These are phyloP conservation scores for Theonella swinhoei DNA, from an alignment of 37 sponge, comb jelly and placozoan species.

Conservation along the genomic window DNA sequence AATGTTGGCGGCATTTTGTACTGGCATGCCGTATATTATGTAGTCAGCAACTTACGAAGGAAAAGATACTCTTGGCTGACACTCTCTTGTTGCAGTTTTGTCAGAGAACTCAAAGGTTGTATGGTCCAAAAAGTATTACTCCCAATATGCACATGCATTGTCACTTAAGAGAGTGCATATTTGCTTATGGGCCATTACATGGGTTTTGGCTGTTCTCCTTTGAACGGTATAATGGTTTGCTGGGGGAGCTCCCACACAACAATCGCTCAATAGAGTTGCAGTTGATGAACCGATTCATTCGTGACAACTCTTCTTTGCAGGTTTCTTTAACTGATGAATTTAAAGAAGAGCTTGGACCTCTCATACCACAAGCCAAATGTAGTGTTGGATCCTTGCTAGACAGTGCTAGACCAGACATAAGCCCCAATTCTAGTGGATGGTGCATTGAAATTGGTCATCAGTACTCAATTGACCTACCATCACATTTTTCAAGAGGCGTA, in stretches of 20 bases:
- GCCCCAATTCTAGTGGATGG: too few species aligned
- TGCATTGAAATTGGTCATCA: too few species aligned
- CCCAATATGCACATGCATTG: too few species aligned
- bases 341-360: too few species aligned
- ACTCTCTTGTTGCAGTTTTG: constrained; percentile 36
- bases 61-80: constrained; percentile 23
- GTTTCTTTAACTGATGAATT: too few species aligned
- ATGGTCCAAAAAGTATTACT: constrained; percentile 20
- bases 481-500: too few species aligned
- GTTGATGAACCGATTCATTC: constrained; percentile 29
- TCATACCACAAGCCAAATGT: too few species aligned
- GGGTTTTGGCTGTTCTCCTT: constrained; percentile 50
- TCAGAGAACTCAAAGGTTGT: not conserved
- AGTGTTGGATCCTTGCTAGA: too few species aligned
- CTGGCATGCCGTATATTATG: constrained; percentile 8
- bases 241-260: constrained; percentile 21
- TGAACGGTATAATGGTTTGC: too few species aligned
- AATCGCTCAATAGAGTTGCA: constrained; percentile 31
- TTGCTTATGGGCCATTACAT: constrained; percentile 30
- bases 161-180: too few species aligned
- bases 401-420: too few species aligned
- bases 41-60: not conserved
- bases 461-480: too few species aligned
- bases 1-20: constrained; percentile 41
- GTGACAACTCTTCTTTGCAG: constrained; percentile 24